Evolutionary conservation across 2,888 invertebrate genomes (phyloP), one percentile per base, ranked within the genome.

Genomic region (Eupithecia vulgata): DNA sequence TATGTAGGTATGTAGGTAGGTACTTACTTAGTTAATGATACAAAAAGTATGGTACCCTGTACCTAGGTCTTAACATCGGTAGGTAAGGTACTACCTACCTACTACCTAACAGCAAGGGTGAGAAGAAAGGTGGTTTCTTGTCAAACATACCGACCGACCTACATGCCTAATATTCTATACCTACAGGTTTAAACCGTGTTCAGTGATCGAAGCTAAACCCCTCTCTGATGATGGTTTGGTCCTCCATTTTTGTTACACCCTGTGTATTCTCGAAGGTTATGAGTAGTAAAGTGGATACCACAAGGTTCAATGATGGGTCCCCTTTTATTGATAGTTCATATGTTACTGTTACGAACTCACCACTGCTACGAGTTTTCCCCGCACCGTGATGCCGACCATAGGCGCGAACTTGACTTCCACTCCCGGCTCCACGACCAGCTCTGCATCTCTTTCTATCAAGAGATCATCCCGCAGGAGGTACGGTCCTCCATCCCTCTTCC

Each of bases 321-420:
- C 10, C 0, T 21, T 25, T 13, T n/a, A 10, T 65, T 13, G 17
- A 37, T 37, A 10, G 0, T n/a, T 37, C 2, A 37, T 13, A 64
- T 12, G 12, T 35, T 8, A 12, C 3, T 7, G 13, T 65, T 25
- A 15, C 0, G 42, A 73, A 95, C 96, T 96, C 95, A 99, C 99
- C 96, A 97, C 96, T 71, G 99, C 99, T 74, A 96, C 96, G 42
- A 99, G 94, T 80, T 97, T 96, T 81, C 99, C 99, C 84, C 97
- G 96, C 65, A 99, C 97, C 40, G 98, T 98, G 86, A 99, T 96
- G 78, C 99, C 99, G 82, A 98, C 96, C 94, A 98, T 98, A 4
- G 99, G 98, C 7, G 97, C 97, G 90, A 99, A 98, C 81, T 97
- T 95, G 71, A 99, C 94, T 84, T 97, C 97, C 0, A 98, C 98